phyloP scores from a whole-genome alignment of 2,113 vertebrate species.

The Antechinus stuartii region DNA sequence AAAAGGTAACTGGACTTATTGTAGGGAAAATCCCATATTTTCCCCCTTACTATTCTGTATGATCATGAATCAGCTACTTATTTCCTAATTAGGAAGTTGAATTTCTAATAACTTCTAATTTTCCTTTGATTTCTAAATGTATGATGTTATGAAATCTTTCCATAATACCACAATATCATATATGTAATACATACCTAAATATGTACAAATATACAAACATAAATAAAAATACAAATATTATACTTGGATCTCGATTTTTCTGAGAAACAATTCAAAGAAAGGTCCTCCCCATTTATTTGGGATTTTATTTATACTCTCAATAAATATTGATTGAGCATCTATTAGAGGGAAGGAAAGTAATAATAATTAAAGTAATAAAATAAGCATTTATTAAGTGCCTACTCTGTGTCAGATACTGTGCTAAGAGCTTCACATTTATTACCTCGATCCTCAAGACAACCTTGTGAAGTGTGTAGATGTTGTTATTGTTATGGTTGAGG shows the following conservation, averaged over 20 bases:
- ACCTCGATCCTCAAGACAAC: background rate
- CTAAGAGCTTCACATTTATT: background rate
- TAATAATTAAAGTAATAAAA: too few species aligned
- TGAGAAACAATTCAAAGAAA: background rate
- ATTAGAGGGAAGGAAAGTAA: too few species aligned
- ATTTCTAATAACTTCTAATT: background rate
- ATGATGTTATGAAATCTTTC: background rate
- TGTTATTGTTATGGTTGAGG: background rate
- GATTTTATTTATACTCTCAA: too few species aligned
- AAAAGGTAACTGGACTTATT: background rate
- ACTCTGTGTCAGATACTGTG: background rate
- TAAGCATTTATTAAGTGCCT: too few species aligned
- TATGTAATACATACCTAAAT: too few species aligned
- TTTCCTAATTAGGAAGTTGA: background rate
- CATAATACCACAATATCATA: background rate
- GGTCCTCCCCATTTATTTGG: too few species aligned
- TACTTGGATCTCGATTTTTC: background rate
- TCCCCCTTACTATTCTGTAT: background rate
- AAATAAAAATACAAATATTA: background rate
- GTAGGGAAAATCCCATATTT: background rate
- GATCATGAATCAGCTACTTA: background rate
- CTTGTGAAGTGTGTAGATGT: background rate
- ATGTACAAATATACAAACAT: too few species aligned
- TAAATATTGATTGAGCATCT: too few species aligned
- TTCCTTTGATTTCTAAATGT: background rate